Base-by-base conservation (phyloP, 2,797 vertebrate species). In the Sebastes kiyomatsui region DNA sequence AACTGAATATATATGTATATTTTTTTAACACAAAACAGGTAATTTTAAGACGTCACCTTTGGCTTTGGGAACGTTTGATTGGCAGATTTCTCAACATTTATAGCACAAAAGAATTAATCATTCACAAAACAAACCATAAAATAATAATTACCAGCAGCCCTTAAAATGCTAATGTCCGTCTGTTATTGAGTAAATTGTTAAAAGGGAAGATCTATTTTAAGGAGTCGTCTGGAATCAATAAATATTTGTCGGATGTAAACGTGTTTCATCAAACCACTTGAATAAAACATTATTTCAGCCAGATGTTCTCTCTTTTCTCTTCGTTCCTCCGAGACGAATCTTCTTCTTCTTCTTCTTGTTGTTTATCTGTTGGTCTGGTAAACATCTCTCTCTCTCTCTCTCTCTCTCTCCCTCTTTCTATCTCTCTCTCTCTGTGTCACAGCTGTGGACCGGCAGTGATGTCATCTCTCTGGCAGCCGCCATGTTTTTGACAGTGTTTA, bases 401-500 rank as follows among this genome's bases (percentile, higher is more conserved):
- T 27, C 35, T 83, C 5, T 54, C 58, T 35, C 6, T 2, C 14
- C 25, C 20, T 25, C 54, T 42, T 49, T 68, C n/a, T 62, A 33
- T 77, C 38, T 65, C 67, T 71, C 52, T 75, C 46, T 78, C 71
- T 80, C 59, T 85, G 61, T 81, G 85, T 90, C 88, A 70, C 93
- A 94, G 93, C 95, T 95, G 95, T 84, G 87, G 79, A 27, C 52
- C 69, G 20, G 77, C 30, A 72, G 77, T 95, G 95, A 96, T 92
- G 92, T 96, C 93, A 95, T 90, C 79, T 12, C 32, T 85, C 86
- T 94, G 95, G 95, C 94, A 84, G 78, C 13, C 20, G 55, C 86
- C 86, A 86, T 96, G 96, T 95, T 95, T 95, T 92, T 93, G 88
- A 93, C 79, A 22, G 80, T 96, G 93, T 96, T 96, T 95, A 91